These are phyloP conservation scores for Armadillidium nasatum DNA, from an alignment of 1,140 invertebrate genomes.

Conservation along the genomic window DNA sequence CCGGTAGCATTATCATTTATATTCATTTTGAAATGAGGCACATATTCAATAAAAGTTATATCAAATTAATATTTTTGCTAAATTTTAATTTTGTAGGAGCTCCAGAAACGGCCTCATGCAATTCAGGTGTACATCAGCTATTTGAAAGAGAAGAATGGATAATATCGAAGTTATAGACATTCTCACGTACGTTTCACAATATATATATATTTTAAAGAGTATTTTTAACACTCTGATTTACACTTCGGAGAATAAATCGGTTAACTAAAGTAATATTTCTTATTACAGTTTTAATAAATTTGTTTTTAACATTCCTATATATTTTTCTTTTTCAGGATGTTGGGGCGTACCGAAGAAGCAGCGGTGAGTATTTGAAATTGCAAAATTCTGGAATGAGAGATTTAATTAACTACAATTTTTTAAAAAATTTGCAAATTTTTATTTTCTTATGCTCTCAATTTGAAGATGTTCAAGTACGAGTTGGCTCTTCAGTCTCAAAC, in stretches of 20 bases:
- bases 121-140: slow-evolving; percentile 23
- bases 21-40: not conserved
- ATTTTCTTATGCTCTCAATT: not conserved
- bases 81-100: not conserved
- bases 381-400: not conserved
- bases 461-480: not conserved
- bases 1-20: not conserved
- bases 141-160: slow-evolving; percentile 16
- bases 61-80: no score
- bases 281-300: no score
- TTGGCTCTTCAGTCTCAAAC: not conserved
- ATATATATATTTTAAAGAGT: no score
- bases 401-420: not conserved
- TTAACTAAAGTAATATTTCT: no score
- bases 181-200: not conserved
- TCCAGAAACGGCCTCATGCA: slow-evolving; percentile 19
- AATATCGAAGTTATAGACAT: not conserved
- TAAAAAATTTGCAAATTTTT: not conserved
- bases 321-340: not conserved
- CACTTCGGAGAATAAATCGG: no score
- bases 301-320: no score
- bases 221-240: no score
- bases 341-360: not conserved
- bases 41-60: no score
- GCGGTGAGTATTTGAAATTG: not conserved